Percentiles rank a stretch among this genome's conserved stretches.
These are phyloP conservation scores for Rhodeus uyekii DNA, from an alignment of 2,797 vertebrate species.

Conservation along the genomic window DNA sequence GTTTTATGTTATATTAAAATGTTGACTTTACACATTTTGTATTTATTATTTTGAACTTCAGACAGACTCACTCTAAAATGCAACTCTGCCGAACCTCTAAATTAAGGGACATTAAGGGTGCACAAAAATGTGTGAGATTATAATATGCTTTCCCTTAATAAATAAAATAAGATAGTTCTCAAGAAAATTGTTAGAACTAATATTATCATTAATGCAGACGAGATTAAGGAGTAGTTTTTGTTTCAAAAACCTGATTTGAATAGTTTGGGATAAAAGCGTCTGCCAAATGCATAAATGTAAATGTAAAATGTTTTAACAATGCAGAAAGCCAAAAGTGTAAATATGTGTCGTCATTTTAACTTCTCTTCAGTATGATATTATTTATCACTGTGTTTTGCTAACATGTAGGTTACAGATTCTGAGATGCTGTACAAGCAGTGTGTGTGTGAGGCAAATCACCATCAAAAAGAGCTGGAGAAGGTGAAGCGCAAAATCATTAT, in stretches of 20 bases:
- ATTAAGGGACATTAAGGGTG: neutral
- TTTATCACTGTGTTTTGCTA: neutral
- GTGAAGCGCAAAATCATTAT: constrained; percentile 84
- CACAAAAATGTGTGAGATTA: neutral
- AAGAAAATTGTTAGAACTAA: neutral
- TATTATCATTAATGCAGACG: neutral
- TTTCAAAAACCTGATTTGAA: too few relatives aligned
- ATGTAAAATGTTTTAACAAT: too few relatives aligned
- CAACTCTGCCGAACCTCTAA: neutral
- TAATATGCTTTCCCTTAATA: neutral
- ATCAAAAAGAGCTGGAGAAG: constrained; percentile 82
- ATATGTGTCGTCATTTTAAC: neutral
- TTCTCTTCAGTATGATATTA: neutral
- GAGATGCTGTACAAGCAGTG: constrained; percentile 79
- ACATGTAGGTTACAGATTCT: constrained; percentile 76
- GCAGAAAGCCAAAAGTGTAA: neutral
- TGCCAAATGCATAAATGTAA: too few relatives aligned
- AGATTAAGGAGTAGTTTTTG: too few relatives aligned
- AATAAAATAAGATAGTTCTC: neutral
- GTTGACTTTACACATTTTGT: neutral
- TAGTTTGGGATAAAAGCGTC: too few relatives aligned
- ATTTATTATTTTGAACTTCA: neutral
- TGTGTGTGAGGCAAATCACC: constrained; percentile 77
- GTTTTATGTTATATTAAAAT: neutral
- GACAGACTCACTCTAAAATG: neutral